Percentiles rank a stretch among this genome's conserved stretches.
Evolutionary conservation across 2,888 invertebrate genomes (phyloP).

Genomic region (Odontocolon sp.): DNA sequence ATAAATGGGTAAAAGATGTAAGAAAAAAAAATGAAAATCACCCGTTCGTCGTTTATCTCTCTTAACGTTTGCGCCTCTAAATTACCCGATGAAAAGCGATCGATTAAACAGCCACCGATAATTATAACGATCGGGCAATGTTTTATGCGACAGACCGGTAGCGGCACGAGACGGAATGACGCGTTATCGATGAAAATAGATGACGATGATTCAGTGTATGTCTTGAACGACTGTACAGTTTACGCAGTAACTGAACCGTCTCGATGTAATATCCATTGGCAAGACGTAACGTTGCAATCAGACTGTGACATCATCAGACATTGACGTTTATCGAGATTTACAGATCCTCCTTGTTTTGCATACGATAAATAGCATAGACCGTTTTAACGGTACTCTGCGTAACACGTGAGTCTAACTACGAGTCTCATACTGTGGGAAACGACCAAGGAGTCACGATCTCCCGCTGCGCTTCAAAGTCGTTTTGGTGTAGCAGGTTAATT

Average conservation of each 20-base stretch:
- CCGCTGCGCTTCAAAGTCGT: slow-evolving; percentile 31
- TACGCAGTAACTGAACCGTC: neutral
- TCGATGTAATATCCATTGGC: slow-evolving; percentile 42
- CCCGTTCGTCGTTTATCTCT: slow-evolving; percentile 40
- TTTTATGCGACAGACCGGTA: slow-evolving; percentile 12
- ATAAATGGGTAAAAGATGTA: slow-evolving; percentile 13
- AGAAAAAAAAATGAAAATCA: slow-evolving; percentile 1
- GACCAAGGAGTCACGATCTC: slow-evolving; percentile 29
- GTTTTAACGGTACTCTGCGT: slow-evolving; percentile 42
- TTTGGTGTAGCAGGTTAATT: slow-evolving; percentile 54
- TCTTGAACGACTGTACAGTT: neutral
- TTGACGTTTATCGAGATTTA: slow-evolving; percentile 56
- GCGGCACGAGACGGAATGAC: slow-evolving; percentile 37
- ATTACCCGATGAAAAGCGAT: slow-evolving; percentile 59
- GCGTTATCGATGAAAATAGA: slow-evolving; percentile 57
- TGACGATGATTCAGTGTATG: slow-evolving; percentile 46
- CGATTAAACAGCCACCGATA: slow-evolving; percentile 44
- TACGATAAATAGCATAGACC: slow-evolving; percentile 23
- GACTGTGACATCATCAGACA: slow-evolving; percentile 50
- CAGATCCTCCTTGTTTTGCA: slow-evolving; percentile 41
- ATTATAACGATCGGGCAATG: slow-evolving; percentile 33
- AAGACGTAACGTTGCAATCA: slow-evolving; percentile 46
- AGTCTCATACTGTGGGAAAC: slow-evolving; percentile 30
- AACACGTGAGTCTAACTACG: slow-evolving; percentile 3
- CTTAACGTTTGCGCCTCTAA: slow-evolving; percentile 42